Evolutionary conservation across 2,113 vertebrate genomes (phyloP), one percentile per base, ranked within the genome.

Genomic region (Esox niger): DNA sequence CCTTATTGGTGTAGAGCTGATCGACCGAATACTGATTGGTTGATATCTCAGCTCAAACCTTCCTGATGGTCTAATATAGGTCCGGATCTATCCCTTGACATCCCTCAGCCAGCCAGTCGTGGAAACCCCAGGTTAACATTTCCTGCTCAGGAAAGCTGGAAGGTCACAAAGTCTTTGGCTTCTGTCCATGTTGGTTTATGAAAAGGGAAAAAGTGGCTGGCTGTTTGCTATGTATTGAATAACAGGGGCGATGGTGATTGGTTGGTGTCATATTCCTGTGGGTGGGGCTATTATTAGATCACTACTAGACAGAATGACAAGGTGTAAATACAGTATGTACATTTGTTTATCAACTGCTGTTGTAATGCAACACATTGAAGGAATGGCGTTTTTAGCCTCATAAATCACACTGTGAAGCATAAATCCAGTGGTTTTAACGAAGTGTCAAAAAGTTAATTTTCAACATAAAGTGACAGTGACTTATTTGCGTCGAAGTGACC

Each of bases 351-450:
- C 69, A 66, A 60, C 65, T 81, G 91, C 88, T 89, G 91, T 2
- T 10, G 26, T 27, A 1, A 29, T 30, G 56, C 20, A 30, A 15
- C n/a, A 56, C 55, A 92, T 76, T 73, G 13, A 82, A 84, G 83
- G 85, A 84, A 88, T 66, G 85, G 83, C 89, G 89, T 89, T 91
- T 82, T 92, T 90, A 90, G 91, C 94, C 92, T 95, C 94, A 15
- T 43, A 43, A 4, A 92, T 83, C 87, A 88, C 91, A 89, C 88
- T 85, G 13, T 43, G 38, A 15, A 4, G 88, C 87, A 90, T 90
- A 66, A 38, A 65, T 35, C 32, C 49, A 84, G 84, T 84, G n/a
- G 85, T 68, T 82, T 79, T 38, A 55, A 83, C 84, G 82, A 4
- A 3, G 13, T 43, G 38, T 15, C 38, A n/a, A n/a, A 3, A 38